phyloP scores from a whole-genome alignment of 1,140 invertebrate genomes.

The Zaprionus davidi region DNA sequence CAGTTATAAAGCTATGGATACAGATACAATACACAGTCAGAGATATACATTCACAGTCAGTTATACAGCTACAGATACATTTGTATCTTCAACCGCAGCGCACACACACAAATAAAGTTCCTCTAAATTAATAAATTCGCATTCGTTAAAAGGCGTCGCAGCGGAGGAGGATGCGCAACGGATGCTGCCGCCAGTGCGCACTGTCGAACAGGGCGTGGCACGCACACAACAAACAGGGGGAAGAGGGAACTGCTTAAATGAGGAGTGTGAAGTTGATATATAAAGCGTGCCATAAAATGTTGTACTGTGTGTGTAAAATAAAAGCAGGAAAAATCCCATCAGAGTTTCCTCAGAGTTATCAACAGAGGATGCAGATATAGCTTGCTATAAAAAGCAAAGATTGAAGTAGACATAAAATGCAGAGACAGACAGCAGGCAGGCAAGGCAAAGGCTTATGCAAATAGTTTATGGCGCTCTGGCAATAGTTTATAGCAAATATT shows the following conservation, averaged over 20 bases:
- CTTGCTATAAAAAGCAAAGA: slow-evolving; percentile 2
- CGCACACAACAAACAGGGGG: neutral
- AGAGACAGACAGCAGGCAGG: neutral
- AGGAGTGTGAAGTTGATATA: slow-evolving; percentile 34
- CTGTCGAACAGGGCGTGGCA: slow-evolving; percentile 18
- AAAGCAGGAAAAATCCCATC: neutral
- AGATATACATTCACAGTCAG: neutral
- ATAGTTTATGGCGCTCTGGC: neutral
- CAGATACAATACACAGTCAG: neutral
- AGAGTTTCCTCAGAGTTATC: neutral
- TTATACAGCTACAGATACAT: neutral
- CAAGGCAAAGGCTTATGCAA: neutral
- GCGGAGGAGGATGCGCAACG: slow-evolving; percentile 27
- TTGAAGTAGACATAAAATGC: slow-evolving; percentile 4
- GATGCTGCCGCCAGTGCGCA: slow-evolving; percentile 19
- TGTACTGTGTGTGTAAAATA: neutral
- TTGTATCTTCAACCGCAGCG: neutral
- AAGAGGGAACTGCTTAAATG: slow-evolving; percentile 20
- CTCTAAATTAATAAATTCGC: slow-evolving; percentile 46
- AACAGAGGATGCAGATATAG: neutral
- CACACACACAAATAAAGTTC: slow-evolving; percentile 28
- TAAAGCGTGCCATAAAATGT: slow-evolving; percentile 38
- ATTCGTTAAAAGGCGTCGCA: slow-evolving; percentile 34
- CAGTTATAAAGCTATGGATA: neutral
- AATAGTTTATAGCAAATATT: neutral